These are phyloP conservation scores for Thripadectes ignobilis DNA, from an alignment of 2,797 vertebrate genomes.

Conservation along the genomic window DNA sequence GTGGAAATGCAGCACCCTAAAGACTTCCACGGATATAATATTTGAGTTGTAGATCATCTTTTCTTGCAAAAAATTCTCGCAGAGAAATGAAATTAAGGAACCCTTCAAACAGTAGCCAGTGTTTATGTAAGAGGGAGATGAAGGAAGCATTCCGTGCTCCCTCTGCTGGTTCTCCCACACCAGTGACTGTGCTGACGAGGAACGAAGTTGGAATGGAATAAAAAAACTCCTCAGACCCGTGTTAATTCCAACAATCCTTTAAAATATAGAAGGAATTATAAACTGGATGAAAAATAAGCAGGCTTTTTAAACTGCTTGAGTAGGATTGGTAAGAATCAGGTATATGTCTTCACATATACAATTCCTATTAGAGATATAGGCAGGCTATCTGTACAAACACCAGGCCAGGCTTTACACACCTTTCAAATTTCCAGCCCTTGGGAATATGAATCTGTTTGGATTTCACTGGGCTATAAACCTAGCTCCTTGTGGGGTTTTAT, in stretches of 20 bases:
- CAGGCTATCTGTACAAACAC: background rate
- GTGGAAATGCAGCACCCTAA: background rate
- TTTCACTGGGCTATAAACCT: background rate
- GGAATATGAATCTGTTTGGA: background rate
- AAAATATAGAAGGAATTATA: background rate
- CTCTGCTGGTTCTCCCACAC: constrained; percentile 21
- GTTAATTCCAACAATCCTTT: background rate
- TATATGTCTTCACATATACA: fast-evolving
- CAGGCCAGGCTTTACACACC: background rate
- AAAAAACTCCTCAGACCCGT: background rate
- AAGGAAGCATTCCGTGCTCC: background rate
- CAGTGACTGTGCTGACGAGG: background rate
- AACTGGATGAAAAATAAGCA: fast-evolving
- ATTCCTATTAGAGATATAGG: background rate
- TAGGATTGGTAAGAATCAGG: background rate
- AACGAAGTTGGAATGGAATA: background rate
- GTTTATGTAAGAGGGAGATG: constrained; percentile 22
- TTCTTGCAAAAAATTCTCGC: background rate
- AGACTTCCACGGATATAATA: background rate
- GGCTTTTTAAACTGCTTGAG: background rate
- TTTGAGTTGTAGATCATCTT: background rate
- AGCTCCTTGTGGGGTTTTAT: background rate
- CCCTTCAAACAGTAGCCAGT: background rate
- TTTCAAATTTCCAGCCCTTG: background rate
- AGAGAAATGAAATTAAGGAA: background rate